These are phyloP conservation scores for Diachasma alloeum DNA, from an alignment of 1,140 invertebrate genomes.

Conservation along the genomic window DNA sequence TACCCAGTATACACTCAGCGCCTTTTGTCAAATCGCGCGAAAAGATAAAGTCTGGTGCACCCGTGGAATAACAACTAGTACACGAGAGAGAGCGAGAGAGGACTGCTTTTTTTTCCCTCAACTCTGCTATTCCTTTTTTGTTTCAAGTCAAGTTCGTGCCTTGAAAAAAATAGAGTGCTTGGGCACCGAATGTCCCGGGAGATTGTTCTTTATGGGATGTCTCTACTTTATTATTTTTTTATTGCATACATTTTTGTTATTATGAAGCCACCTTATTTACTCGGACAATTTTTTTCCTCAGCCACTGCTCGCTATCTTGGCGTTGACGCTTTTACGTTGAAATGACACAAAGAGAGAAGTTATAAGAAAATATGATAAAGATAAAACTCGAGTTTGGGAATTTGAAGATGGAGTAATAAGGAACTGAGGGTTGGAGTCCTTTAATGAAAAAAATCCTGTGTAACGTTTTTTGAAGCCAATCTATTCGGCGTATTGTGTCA, in stretches of 20 bases:
- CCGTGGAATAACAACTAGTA: constrained; percentile 33
- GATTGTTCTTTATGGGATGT: constrained; percentile 19
- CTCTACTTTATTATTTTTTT: constrained; percentile 7
- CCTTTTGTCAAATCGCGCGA: constrained; percentile 49
- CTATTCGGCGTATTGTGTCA: too few relatives aligned
- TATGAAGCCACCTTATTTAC: background rate
- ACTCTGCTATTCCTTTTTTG: constrained; percentile 4
- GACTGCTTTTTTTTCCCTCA: background rate
- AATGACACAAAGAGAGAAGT: background rate
- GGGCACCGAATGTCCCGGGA: constrained; percentile 4
- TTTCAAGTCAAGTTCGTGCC: constrained; percentile 7
- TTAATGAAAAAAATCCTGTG: too few relatives aligned
- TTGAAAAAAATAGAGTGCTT: background rate
- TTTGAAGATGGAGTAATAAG: background rate
- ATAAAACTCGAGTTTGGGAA: background rate
- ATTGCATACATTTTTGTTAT: background rate
- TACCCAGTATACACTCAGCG: background rate
- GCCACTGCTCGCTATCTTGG: background rate
- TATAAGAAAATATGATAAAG: background rate
- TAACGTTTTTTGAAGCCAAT: too few relatives aligned
- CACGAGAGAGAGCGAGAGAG: background rate
- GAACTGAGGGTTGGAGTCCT: background rate
- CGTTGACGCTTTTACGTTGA: background rate
- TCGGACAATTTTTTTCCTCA: background rate
- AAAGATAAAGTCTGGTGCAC: constrained; percentile 44